Evolutionary conservation across 2,113 vertebrate genomes (phyloP), one percentile per base, ranked within the genome.

Genomic region (Scortum barcoo): DNA sequence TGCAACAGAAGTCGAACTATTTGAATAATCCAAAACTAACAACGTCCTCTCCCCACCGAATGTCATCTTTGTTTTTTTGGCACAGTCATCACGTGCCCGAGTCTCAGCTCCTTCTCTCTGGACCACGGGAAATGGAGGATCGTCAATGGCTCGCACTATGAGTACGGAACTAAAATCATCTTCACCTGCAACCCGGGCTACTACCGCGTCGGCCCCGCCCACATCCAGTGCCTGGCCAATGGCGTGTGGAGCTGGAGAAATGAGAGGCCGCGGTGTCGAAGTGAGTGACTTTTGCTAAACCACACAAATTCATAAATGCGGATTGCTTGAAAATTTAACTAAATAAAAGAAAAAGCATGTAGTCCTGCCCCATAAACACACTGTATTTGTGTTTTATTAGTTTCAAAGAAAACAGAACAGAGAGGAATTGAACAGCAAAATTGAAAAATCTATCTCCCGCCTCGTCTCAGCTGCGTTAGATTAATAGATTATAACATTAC

Each of bases 211-310:
- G 98, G 98, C 69, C 98, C 97, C 13, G 96, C 97, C 83, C 97
- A 97, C 68, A 98, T 99, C 0, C 97, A 97, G 84, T 99, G 98
- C 76, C 95, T 97, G 83, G 92, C 97, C 81, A 99, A 98, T 80
- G 98, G 98, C 33, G 97, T 95, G 12, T 99, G 98, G 98, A 99
- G 97, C 79, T 99, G 98, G 98, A 97, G 96, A 90, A 99, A 95
- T 19, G 97, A 98, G 85, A 93, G 98, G 14, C 98, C 98, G 17
- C 96, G 96, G 40, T 99, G 98, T 90, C 96, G 96, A 92, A 97
- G 98, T 99, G 88, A 95, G 94, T 92, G 30, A 36, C 48, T 50
- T 46, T 20, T 61, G 4, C 30, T 60, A 7, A 3, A 46, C 38
- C 12, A 54, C 40, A 44, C 2, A 56, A 14, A 44, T 28, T 24